Percentiles rank a stretch among this genome's conserved stretches.
Evolutionary conservation across 2,113 vertebrate genomes (phyloP).

Genomic region (Crypturellus undulatus): DNA sequence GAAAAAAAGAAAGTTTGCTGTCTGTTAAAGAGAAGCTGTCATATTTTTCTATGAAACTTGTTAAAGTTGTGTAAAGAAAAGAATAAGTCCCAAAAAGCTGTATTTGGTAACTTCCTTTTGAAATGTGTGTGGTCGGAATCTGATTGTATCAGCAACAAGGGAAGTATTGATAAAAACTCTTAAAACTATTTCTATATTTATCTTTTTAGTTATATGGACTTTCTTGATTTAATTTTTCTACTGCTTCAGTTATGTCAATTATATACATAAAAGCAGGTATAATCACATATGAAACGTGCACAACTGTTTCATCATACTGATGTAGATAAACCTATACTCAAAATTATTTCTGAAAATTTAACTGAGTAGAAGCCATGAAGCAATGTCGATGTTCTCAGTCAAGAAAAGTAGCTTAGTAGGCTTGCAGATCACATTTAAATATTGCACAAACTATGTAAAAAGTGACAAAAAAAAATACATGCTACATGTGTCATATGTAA

Average conservation of each 20-base stretch:
- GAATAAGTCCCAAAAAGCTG: not conserved
- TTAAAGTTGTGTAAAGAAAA: slow-evolving; percentile 47
- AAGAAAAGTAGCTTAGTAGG: not conserved
- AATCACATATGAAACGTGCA: not conserved
- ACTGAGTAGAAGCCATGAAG: not conserved
- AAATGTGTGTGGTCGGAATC: not conserved
- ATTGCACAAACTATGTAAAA: not conserved
- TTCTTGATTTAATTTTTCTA: not conserved
- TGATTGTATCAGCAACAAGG: not conserved
- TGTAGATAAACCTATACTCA: not conserved
- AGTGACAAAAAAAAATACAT: not conserved
- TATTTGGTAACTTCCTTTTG: not conserved
- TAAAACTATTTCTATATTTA: not conserved
- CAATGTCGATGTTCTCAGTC: not conserved
- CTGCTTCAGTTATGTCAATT: not conserved
- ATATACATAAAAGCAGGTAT: no score
- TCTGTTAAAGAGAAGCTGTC: slow-evolving; percentile 9
- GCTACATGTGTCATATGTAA: not conserved
- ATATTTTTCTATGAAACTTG: slow-evolving; percentile 17
- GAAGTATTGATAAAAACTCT: not conserved
- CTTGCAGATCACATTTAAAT: not conserved
- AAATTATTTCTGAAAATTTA: not conserved
- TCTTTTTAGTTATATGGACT: not conserved
- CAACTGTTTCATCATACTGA: not conserved
- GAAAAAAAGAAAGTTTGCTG: slow-evolving; percentile 7